phyloP scores from a whole-genome alignment of 2,797 vertebrate species.

The Caiman crocodilus region DNA sequence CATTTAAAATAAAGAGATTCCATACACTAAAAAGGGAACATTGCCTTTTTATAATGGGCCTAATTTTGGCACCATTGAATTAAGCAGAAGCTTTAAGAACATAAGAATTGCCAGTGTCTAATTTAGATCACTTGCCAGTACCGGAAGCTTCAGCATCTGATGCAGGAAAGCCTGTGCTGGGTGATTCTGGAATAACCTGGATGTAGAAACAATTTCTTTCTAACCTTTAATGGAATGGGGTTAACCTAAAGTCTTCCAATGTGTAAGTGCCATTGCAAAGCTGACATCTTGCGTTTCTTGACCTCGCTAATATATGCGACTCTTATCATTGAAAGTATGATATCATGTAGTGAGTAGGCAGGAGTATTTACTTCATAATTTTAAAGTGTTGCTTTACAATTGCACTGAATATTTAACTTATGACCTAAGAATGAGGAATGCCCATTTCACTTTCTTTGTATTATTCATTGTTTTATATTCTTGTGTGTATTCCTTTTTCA shows the following conservation, averaged over 20 bases:
- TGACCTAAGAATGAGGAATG: background rate
- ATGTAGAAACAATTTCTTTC: background rate
- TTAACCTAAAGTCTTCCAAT: background rate
- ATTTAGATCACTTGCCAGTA: background rate
- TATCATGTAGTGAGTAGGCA: accelerated
- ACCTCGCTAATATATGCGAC: background rate
- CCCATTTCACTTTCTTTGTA: background rate
- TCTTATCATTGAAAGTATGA: background rate
- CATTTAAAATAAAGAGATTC: background rate
- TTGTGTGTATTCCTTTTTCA: background rate
- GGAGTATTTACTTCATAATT: background rate
- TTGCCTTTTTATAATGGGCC: background rate
- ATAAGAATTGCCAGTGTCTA: background rate
- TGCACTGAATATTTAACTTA: background rate
- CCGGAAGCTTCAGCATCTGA: background rate
- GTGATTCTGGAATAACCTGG: background rate
- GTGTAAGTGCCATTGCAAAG: background rate
- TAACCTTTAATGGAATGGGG: background rate
- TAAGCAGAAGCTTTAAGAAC: background rate
- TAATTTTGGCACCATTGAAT: background rate
- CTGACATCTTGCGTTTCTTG: slow-evolving; percentile 5
- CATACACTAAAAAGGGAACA: background rate
- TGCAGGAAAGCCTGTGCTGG: background rate
- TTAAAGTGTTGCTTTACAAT: background rate
- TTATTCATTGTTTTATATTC: background rate